Conservation (phyloP, 53 echinoderm and acorn worm genomes). For the Henricia sp. region DNA sequence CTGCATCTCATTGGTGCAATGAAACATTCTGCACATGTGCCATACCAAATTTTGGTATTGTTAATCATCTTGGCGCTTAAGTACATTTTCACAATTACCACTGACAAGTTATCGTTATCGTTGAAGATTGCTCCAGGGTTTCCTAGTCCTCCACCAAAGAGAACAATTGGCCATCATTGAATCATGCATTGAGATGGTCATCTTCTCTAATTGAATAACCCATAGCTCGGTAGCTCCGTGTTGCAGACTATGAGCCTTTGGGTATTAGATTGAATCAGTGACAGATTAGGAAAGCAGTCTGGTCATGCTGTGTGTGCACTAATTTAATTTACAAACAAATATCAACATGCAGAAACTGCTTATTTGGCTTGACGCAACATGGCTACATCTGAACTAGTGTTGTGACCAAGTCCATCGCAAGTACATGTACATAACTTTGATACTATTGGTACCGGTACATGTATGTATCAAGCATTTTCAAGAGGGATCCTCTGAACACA, state of each 20-base stretch:
- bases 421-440: too few species aligned
- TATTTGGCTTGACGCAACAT: not conserved
- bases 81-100: conserved; percentile 13
- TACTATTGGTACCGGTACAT: too few species aligned
- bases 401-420: too few species aligned
- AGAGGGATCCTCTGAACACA: too few species aligned
- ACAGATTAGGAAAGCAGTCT: not conserved
- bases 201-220: conserved; percentile 42
- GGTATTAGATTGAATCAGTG: not conserved
- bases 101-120: not conserved
- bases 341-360: not conserved
- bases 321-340: conserved; percentile 36
- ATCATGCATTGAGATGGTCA: conserved; percentile 37
- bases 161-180: conserved; percentile 18
- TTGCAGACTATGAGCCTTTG: not conserved
- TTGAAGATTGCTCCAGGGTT: conserved; percentile 5
- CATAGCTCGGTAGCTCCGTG: not conserved
- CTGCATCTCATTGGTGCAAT: too few species aligned
- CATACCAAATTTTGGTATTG: not conserved
- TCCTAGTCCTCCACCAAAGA: not conserved
- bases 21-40: too few species aligned
- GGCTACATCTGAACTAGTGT: too few species aligned
- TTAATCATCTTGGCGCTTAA: not conserved
- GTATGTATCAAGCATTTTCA: too few species aligned
- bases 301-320: conserved; percentile 24